A percentile compares a stretch with the other conserved stretches of the same genome.
These are phyloP conservation scores for Mythimna vitellina DNA, from an alignment of 2,888 invertebrate genomes.

Conservation along the genomic window DNA sequence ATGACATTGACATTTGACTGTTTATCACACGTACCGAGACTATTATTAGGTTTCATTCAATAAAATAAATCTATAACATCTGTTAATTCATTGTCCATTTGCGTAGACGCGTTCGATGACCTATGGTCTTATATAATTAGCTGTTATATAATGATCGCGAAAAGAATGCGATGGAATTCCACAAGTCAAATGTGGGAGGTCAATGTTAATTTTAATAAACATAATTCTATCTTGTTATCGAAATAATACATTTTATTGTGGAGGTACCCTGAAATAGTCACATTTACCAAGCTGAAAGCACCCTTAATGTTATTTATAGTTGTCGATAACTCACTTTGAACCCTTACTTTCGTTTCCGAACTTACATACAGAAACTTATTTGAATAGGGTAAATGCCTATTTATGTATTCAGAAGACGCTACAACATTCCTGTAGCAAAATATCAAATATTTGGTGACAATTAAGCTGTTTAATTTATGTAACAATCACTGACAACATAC, in stretches of 20 bases:
- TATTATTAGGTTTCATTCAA: neutral
- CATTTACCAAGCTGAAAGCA: slow-evolving; percentile 31
- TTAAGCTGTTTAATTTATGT: slow-evolving; percentile 66
- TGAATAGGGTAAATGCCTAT: slow-evolving; percentile 36
- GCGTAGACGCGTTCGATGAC: slow-evolving; percentile 21
- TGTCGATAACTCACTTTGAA: slow-evolving; percentile 47
- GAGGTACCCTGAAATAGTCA: slow-evolving; percentile 18
- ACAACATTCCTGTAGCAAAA: slow-evolving; percentile 41
- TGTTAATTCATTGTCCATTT: neutral
- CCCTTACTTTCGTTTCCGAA: slow-evolving; percentile 46
- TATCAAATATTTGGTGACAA: slow-evolving; percentile 54
- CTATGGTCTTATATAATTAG: slow-evolving; percentile 15
- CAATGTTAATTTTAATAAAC: slow-evolving; percentile 42
- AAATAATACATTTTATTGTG: slow-evolving; percentile 15
- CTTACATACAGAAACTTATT: slow-evolving; percentile 37
- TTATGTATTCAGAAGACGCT: slow-evolving; percentile 34
- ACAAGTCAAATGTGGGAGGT: slow-evolving; percentile 35
- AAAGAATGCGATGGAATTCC: slow-evolving; percentile 15
- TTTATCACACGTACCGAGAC: neutral
- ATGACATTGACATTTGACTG: slow-evolving; percentile 12
- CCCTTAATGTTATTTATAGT: slow-evolving; percentile 47
- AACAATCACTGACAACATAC: slow-evolving; percentile 69
- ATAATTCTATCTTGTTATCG: slow-evolving; percentile 18
- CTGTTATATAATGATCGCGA: slow-evolving; percentile 21
- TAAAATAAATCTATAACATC: slow-evolving; percentile 4